Evolutionary conservation across 2,113 vertebrate species (phyloP).

Genomic region (Galeopterus variegatus): DNA sequence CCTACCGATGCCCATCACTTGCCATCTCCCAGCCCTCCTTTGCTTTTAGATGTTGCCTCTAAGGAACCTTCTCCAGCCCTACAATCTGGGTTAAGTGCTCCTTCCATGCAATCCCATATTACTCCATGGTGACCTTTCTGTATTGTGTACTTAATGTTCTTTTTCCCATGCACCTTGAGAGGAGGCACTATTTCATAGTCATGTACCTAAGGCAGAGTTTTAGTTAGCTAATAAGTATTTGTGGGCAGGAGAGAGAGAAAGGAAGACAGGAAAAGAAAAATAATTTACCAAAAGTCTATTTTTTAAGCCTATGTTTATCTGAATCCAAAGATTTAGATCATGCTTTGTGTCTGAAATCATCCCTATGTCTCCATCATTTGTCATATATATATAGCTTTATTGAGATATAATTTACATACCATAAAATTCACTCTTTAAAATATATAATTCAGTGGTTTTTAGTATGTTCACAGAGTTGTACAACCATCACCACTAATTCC

Average conservation of each 20-base stretch:
- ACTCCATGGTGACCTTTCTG: no score
- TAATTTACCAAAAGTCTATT: neutral
- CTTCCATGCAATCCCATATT: no score
- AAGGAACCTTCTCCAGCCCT: no score
- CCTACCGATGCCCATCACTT: no score
- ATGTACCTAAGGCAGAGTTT: no score
- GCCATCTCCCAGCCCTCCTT: no score
- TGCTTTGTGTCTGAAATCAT: neutral
- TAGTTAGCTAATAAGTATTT: no score
- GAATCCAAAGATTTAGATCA: neutral
- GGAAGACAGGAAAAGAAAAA: neutral
- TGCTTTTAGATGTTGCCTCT: no score
- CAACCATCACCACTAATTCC: neutral
- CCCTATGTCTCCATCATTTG: neutral
- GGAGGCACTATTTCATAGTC: no score
- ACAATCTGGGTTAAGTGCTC: no score
- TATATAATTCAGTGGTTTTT: neutral
- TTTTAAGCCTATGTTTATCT: neutral
- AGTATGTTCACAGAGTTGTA: neutral
- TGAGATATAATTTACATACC: neutral
- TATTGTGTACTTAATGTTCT: no score
- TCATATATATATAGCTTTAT: neutral
- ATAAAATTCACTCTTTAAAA: neutral
- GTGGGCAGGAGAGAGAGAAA: neutral
- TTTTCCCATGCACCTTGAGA: no score